Base-by-base conservation (phyloP, 2,113 vertebrate genomes). In the Anguilla japonica region DNA sequence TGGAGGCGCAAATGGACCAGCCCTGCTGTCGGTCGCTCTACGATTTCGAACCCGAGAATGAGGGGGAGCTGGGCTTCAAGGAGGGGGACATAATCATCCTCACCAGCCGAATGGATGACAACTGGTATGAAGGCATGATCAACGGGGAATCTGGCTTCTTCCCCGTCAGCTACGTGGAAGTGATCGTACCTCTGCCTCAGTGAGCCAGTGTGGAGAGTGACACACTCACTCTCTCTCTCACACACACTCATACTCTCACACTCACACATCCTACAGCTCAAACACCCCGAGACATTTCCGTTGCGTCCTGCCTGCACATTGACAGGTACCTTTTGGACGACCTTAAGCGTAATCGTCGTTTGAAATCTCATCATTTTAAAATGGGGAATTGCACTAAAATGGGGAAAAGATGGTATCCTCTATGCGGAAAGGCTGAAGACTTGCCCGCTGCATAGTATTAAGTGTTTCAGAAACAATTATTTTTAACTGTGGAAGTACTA, bases 21-120 rank as follows among this genome's bases (percentile, higher is more conserved):
- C 98, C 98, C 46, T 98, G 97, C 89, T 99, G 98, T 91, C 96
- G 96, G 86, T 97, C 97, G 53, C 89, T 98, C 83, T 98, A 96
- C 92, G 95, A 95, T 91, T 99, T 98, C 90, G 95, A 96, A 75
- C 93, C 97, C 20, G 96, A 96, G 93, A 97, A 96, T 5, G 94
- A 96, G 89, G 96, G 96, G 11, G 97, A 97, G 91, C 95, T 98
- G 87, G 94, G 94, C 88, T 98, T 98, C 92, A 97, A 97, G 93
- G 96, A 97, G 94, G 97, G 96, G 4, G 97, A 98, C 93, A 26
- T 98, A 95, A 98, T 98, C 90, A 94, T 95, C 81, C 89, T 99
- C 88, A 97, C 96, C 86, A 95, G 94, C 89, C 97, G 96, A 90
- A 96, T 97, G 13, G 97, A 99, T 84, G 95, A 96, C 84, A 97